These are phyloP conservation scores for Gymnocephalus cernua DNA, from an alignment of 2,113 vertebrate genomes.

Conservation along the genomic window DNA sequence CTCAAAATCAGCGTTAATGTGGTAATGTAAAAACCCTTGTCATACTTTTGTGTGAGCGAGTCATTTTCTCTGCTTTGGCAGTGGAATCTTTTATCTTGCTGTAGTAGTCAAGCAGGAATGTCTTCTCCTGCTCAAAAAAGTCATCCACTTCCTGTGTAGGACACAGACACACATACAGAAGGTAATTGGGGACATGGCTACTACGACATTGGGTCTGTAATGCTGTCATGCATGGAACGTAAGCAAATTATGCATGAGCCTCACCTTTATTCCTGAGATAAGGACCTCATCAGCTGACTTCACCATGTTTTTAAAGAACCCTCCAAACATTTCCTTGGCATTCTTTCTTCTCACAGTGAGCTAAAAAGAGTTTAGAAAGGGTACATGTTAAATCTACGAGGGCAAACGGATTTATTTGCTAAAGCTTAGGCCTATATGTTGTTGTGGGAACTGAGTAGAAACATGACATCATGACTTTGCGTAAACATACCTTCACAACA, in stretches of 20 bases:
- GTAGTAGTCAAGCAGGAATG: conserved; percentile 94
- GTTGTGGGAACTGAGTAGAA: conserved; percentile 3
- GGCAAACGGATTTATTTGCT: neutral
- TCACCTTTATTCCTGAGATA: conserved; percentile 95
- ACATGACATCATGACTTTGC: too few relatives aligned
- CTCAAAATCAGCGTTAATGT: neutral
- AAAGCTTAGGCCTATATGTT: neutral
- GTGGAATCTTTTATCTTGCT: conserved; percentile 96
- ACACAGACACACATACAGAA: conserved; percentile 18
- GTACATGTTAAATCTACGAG: neutral
- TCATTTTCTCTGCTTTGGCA: conserved; percentile 97
- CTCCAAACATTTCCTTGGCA: conserved; percentile 97
- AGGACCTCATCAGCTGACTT: conserved; percentile 97
- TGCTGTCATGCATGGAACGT: too few relatives aligned
- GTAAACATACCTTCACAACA: too few relatives aligned
- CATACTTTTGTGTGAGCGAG: conserved; percentile 94
- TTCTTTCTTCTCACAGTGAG: conserved; percentile 96
- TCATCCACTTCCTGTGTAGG: conserved; percentile 93
- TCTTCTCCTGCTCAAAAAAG: conserved; percentile 99
- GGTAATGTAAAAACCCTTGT: neutral
- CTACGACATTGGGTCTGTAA: neutral
- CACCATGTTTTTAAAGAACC: conserved; percentile 96
- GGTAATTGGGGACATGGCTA: neutral
- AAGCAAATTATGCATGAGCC: neutral
- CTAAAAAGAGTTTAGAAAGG: conserved; percentile 74